Base-by-base conservation (phyloP, 2,888 invertebrate species). In the Allolobophora icterica region DNA sequence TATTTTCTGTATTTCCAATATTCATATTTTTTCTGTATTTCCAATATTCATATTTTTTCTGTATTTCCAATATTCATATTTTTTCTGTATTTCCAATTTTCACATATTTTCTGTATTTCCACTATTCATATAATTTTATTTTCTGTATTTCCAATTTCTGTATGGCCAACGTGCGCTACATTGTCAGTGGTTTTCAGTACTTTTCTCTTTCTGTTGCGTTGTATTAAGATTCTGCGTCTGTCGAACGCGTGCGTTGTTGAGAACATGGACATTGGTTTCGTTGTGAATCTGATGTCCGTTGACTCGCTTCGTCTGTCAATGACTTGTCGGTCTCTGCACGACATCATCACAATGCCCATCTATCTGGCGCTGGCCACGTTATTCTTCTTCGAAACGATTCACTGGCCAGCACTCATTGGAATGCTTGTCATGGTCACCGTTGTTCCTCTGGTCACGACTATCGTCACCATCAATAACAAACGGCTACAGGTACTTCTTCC, bases 221-320 rank as follows among this genome's bases (percentile, higher is more conserved):
- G n/a, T 34, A 24, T n/a, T 89, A 24, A 91, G 90, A 89, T 90
- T 21, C 84, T 91, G 24, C 84, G 90, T 33, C 38, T 90, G 33
- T 90, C 91, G 35, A 91, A 58, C 87, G 71, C 90, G 3, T 42
- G 89, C 21, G 90, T 89, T 6, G 35, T 83, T 33, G 90, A 91
- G 42, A 90, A 87, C 11, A 90, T 90, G 90, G 89, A 90, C 91
- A 91, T 98, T 0, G 98, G 98, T 84, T 98, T 98, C 96, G 98
- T 98, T 93, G 98, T 98, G 24, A 98, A 98, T 95, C 96, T 98
- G 92, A 98, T 98, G 98, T 97, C 98, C 13, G 98, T 98, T 0
- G 98, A 98, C 95, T 98, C 98, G 1, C 98, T 98, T 95, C 92
- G 92, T 71, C 84, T 92, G 13, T 91, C 91, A 38, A 91, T 92